These are phyloP conservation scores for Falco cherrug DNA, from an alignment of 2,797 vertebrate species.

Conservation along the genomic window DNA sequence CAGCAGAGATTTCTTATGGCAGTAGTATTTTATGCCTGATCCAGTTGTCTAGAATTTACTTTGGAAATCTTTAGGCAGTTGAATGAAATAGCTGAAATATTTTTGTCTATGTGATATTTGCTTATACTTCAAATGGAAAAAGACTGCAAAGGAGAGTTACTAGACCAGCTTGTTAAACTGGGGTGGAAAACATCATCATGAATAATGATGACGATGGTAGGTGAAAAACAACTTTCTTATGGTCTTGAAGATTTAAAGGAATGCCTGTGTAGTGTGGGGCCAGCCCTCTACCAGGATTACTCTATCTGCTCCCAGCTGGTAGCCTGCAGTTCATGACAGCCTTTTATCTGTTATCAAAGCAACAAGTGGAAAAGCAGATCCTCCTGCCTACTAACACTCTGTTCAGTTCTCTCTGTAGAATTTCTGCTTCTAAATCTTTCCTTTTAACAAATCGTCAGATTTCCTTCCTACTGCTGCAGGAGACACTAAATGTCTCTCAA, in stretches of 20 bases:
- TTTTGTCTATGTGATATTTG: background rate
- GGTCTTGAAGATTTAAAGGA: conserved; percentile 29
- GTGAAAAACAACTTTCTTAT: background rate
- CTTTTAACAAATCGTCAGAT: conserved; percentile 84
- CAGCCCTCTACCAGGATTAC: conserved; percentile 69
- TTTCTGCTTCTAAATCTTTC: conserved; percentile 82
- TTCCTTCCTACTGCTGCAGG: conserved; percentile 80
- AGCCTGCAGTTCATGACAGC: conserved; percentile 79
- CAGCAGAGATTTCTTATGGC: background rate
- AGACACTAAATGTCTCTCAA: conserved; percentile 55
- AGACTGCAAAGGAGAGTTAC: conserved; percentile 16
- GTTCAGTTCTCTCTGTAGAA: conserved; percentile 75
- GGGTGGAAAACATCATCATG: background rate
- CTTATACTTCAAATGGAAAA: conserved; percentile 4
- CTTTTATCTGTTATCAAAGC: conserved; percentile 90
- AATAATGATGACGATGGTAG: background rate
- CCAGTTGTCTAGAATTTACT: conserved; percentile 8
- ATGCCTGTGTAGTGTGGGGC: conserved; percentile 58
- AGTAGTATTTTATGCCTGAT: background rate
- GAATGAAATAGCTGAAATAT: conserved; percentile 27
- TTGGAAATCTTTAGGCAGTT: conserved; percentile 31
- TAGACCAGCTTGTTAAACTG: conserved; percentile 21
- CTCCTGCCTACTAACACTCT: conserved; percentile 70
- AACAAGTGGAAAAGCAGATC: conserved; percentile 91
- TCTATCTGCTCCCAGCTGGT: conserved; percentile 79